These are phyloP conservation scores for Bombyx mandarina DNA, from an alignment of 1,140 invertebrate genomes.

Conservation along the genomic window DNA sequence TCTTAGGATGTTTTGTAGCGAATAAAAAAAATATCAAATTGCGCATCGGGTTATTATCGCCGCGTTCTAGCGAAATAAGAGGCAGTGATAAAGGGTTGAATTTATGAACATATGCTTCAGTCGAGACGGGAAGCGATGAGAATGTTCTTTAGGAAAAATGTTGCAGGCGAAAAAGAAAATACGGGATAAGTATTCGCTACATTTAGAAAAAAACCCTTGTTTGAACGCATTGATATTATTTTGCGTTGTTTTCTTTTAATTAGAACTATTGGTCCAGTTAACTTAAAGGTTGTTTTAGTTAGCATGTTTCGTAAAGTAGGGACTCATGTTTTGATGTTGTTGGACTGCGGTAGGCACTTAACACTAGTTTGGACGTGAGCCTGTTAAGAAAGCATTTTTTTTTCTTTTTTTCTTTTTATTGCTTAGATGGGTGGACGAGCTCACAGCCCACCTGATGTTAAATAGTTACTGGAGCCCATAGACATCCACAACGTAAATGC, in stretches of 20 bases:
- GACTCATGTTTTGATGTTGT: no score
- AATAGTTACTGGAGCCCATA: no score
- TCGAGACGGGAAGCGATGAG: slow-evolving; percentile 20
- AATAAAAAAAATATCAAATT: slow-evolving; percentile 31
- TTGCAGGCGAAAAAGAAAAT: not conserved
- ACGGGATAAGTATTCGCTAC: not conserved
- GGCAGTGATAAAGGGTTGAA: slow-evolving; percentile 34
- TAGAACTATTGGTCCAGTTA: no score
- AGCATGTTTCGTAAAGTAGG: no score
- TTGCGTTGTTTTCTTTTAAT: not conserved
- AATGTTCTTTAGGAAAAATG: slow-evolving; percentile 18
- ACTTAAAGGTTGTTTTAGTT: no score
- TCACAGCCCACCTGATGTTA: no score
- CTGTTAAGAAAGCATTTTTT: no score
- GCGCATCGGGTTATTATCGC: slow-evolving; percentile 35
- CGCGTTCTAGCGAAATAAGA: slow-evolving; percentile 26
- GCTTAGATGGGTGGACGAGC: no score
- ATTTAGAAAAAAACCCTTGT: not conserved
- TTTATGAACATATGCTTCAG: slow-evolving; percentile 38
- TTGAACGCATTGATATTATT: not conserved
- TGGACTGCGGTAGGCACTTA: no score
- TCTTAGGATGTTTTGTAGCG: not conserved
- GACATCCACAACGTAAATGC: no score
- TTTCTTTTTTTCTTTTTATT: no score
- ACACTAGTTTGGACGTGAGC: no score